Evolutionary conservation across 2,888 invertebrate species (phyloP).

Genomic region (Tortrix viridana): DNA sequence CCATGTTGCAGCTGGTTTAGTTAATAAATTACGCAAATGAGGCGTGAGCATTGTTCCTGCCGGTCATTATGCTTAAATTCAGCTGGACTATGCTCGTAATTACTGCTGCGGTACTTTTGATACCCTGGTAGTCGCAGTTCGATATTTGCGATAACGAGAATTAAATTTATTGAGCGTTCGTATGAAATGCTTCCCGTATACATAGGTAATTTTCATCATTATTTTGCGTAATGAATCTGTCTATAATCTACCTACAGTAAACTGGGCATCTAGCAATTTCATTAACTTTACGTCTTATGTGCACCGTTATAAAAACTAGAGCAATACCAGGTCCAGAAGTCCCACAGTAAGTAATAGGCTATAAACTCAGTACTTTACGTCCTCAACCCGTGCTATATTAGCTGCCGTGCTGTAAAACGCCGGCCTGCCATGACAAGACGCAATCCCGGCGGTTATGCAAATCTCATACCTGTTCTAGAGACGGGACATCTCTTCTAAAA

Average conservation of each 20-base stretch:
- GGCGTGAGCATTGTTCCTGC: background rate
- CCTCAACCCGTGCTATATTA: slow-evolving; percentile 24
- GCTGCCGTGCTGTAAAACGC: slow-evolving; percentile 25
- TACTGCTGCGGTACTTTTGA: slow-evolving; percentile 6
- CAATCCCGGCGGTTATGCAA: slow-evolving; percentile 23
- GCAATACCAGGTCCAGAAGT: slow-evolving; percentile 23
- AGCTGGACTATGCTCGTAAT: background rate
- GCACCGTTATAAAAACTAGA: slow-evolving; percentile 8
- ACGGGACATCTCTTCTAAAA: slow-evolving; percentile 8
- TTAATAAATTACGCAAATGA: slow-evolving; percentile 6
- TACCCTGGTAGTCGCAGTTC: background rate
- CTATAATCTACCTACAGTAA: too few species aligned
- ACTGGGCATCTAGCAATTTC: slow-evolving; percentile 15
- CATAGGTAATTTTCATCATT: too few species aligned
- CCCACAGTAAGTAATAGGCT: slow-evolving; percentile 21
- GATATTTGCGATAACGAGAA: background rate
- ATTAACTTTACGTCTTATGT: slow-evolving; percentile 20
- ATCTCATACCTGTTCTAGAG: slow-evolving; percentile 28
- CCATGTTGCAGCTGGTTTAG: background rate
- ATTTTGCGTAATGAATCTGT: too few species aligned
- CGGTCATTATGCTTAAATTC: background rate
- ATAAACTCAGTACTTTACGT: slow-evolving; percentile 31
- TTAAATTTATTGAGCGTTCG: too few species aligned
- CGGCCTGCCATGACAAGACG: slow-evolving; percentile 26
- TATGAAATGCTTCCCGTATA: too few species aligned